Base-by-base conservation (phyloP, 2,113 vertebrate species). In the Varanus komodoensis region DNA sequence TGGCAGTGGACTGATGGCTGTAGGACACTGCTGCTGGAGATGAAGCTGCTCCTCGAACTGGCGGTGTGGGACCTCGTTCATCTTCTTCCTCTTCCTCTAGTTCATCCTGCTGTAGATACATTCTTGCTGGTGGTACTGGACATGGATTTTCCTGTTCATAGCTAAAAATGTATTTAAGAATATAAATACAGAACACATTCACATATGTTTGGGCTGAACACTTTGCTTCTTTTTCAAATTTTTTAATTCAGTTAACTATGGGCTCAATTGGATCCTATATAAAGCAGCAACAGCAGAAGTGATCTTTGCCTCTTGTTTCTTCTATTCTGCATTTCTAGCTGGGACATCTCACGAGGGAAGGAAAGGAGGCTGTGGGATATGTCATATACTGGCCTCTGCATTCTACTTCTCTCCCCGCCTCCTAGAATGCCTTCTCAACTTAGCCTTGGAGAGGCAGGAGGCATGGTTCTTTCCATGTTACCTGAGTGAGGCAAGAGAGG, bases 1-100 rank as follows among this genome's bases (percentile, higher is more conserved):
- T 99, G 94, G 99, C 99, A 14, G 99, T 99, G 91, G 99, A 99
- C 95, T 99, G 99, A 94, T 99, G 99, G 92, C 99, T 99, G 67
- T 99, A 99, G 87, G 99, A 99, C 77, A 99, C 98, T 0, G 99
- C 99, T 0, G 99, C 99, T 21, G 99, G 99, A 71, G 99, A 99
- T 21, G 99, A 99, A 67, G 99, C 99, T 19, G 99, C 98, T 74
- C 99, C 99, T 50, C 99, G 97, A 14, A 99, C 95, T 1, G 99
- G 99, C 8, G 99, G 99, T 0, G 99, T 99, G 85, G 99, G 99
- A 15, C 99, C 99, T 92, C 99, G 96, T 92, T 99, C 99, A 93
- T 99, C 97, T 92, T 98, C 97, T 75, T 98, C 98, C 85, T 98
- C 98, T 94, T 97, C 97, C 96, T 99, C 99, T 81, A 99, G 96